Percentiles rank a stretch among this genome's conserved stretches.
Conservation (phyloP, 2,113 vertebrate genomes). For the Delphinus delphis region DNA sequence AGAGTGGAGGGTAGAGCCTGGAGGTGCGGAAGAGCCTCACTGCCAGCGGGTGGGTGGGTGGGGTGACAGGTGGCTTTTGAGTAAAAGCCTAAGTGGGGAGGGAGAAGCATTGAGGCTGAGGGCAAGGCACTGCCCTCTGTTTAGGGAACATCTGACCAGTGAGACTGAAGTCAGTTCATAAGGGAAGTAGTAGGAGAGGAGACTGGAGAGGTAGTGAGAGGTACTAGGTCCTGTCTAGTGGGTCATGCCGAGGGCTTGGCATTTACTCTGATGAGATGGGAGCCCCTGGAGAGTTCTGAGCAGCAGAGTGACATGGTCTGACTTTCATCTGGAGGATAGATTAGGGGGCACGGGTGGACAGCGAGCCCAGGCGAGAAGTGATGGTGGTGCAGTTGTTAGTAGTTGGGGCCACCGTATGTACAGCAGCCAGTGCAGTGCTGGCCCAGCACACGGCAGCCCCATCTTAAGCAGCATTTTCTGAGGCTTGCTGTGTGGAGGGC, state of each 20-base stretch:
- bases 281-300: not conserved
- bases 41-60: accelerated
- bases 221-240: not conserved
- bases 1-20: not conserved
- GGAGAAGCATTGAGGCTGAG: not conserved
- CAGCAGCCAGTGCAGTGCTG: not conserved
- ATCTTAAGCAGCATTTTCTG: not conserved
- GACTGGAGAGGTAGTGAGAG: not conserved
- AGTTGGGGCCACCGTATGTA: not conserved
- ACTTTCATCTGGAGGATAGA: not conserved
- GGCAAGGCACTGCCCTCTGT: not conserved
- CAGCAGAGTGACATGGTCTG: not conserved
- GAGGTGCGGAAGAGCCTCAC: not conserved
- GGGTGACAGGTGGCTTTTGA: not conserved
- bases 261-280: not conserved
- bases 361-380: not conserved
- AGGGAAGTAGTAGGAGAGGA: not conserved
- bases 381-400: not conserved
- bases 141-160: not conserved
- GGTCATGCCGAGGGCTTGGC: not conserved
- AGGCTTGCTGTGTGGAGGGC: not conserved
- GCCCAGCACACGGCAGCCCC: not conserved
- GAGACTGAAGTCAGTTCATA: not conserved
- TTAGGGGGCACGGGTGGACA: not conserved
- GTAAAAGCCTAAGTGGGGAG: not conserved